These are phyloP conservation scores for Empis stercorea DNA, from an alignment of 2,888 invertebrate genomes.

Conservation along the genomic window DNA sequence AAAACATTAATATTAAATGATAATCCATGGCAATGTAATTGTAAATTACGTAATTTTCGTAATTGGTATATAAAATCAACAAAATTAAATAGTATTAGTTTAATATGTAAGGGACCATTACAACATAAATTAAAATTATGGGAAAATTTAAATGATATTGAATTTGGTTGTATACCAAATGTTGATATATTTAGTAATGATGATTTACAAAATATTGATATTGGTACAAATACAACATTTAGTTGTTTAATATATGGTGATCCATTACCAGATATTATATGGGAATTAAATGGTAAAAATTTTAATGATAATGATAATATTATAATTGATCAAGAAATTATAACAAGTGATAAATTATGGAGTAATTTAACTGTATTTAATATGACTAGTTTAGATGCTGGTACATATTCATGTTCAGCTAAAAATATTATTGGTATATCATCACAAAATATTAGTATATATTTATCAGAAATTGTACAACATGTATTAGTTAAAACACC, in stretches of 20 bases:
- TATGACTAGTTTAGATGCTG: constrained; percentile 68
- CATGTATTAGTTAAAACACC: constrained; percentile 44
- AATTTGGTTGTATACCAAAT: constrained; percentile 72
- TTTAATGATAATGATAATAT: constrained; percentile 43
- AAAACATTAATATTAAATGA: constrained; percentile 70
- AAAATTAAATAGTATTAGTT: constrained; percentile 61
- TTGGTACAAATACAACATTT: constrained; percentile 70
- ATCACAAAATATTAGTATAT: constrained; percentile 44
- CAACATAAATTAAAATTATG: constrained; percentile 57
- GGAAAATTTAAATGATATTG: constrained; percentile 59
- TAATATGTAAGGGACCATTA: constrained; percentile 60
- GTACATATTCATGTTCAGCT: constrained; percentile 63
- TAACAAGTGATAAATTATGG: constrained; percentile 44
- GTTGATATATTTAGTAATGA: constrained; percentile 47
- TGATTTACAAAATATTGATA: constrained; percentile 50
- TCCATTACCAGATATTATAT: constrained; percentile 69
- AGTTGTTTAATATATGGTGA: constrained; percentile 72
- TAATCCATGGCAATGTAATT: constrained; percentile 86
- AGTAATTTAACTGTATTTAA: constrained; percentile 71
- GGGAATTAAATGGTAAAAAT: constrained; percentile 64
- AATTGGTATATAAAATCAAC: constrained; percentile 72
- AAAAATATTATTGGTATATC: constrained; percentile 36
- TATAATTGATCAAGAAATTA: constrained; percentile 35
- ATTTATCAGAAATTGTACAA: constrained; percentile 51
- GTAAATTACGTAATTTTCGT: constrained; percentile 68